Base-by-base conservation (phyloP, 1,140 invertebrate genomes). In the Bombyx mori region DNA sequence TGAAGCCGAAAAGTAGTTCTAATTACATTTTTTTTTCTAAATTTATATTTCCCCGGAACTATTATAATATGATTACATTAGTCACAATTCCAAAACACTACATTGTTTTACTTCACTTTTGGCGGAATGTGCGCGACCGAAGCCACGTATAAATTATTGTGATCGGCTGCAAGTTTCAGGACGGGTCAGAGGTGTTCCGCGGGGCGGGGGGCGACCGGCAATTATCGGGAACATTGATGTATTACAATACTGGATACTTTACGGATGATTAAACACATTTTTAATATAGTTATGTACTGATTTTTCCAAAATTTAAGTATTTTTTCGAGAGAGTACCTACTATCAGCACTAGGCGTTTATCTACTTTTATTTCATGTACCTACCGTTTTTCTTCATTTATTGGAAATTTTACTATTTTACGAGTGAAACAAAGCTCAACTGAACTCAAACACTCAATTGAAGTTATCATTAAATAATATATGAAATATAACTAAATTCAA, bases 91-190 rank as follows among this genome's bases (percentile, higher is more conserved):
- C 26, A 35, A 35, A 35, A 35, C 26, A 35, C 4, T 35, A 35
- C 26, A 5, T 35, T 35, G 26, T 35, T 35, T 35, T 56, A 49
- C 45, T 42, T 18, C 35, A 51, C 50, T 61, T 65, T 65, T 62
- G 48, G 56, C 49, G 18, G 55, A 64, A 60, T 64, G 50, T 54
- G 52, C 52, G 58, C 44, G 44, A 52, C 48, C 45, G 49, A 57
- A 58, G 53, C 55, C 48, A 54, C 55, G 72, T 73, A 76, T 85
- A 82, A 80, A 82, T 85, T 77, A 82, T 79, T 69, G 77, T 80
- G 79, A 85, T 85, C 79, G 80, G 82, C 79, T 85, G 82, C 80
- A 85, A 85, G 82, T 85, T 85, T 83, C 80, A 82, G 82, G 75
- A 73, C 63, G 75, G 79, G 82, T 85, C 82, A 85, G 80, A 85